A percentile compares a stretch with the other conserved stretches of the same genome.
phyloP scores from a whole-genome alignment of 2,797 vertebrate species.

The Natrix natrix region DNA sequence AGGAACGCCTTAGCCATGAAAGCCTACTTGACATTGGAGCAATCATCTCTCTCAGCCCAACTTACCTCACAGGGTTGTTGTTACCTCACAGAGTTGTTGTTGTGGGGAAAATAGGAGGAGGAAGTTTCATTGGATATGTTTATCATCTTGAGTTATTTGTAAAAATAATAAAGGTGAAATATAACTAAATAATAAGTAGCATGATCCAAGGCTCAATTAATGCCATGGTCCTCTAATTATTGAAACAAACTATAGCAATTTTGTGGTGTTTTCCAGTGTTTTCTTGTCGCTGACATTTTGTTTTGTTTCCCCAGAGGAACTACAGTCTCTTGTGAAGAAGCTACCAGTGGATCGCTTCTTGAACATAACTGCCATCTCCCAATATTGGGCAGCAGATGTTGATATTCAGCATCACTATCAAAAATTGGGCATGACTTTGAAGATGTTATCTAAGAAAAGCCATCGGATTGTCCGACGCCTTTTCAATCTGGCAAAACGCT shows the following conservation, averaged over 20 bases:
- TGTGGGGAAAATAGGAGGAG: neutral
- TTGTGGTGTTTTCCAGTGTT: neutral
- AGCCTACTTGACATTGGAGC: neutral
- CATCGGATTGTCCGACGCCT: slow-evolving; percentile 88
- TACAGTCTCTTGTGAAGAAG: slow-evolving; percentile 88
- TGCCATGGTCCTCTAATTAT: neutral
- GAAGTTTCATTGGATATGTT: neutral
- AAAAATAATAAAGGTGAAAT: neutral
- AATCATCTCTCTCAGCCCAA: neutral
- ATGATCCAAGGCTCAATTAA: neutral
- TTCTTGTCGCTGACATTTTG: accelerated
- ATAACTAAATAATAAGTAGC: neutral
- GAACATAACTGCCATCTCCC: slow-evolving; percentile 86
- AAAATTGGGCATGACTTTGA: slow-evolving; percentile 83
- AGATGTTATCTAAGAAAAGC: slow-evolving; percentile 83
- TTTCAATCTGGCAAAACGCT: slow-evolving; percentile 94
- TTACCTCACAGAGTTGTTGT: neutral
- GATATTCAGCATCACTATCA: slow-evolving; percentile 87
- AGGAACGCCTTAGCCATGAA: neutral
- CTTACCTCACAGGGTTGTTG: neutral
- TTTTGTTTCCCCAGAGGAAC: slow-evolving; percentile 79
- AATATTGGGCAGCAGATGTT: slow-evolving; percentile 86
- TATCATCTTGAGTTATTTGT: neutral
- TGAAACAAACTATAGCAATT: neutral
- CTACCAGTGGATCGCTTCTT: slow-evolving; percentile 87